phyloP scores from a whole-genome alignment of 2,888 invertebrate genomes.

The Tupiocoris notatus region DNA sequence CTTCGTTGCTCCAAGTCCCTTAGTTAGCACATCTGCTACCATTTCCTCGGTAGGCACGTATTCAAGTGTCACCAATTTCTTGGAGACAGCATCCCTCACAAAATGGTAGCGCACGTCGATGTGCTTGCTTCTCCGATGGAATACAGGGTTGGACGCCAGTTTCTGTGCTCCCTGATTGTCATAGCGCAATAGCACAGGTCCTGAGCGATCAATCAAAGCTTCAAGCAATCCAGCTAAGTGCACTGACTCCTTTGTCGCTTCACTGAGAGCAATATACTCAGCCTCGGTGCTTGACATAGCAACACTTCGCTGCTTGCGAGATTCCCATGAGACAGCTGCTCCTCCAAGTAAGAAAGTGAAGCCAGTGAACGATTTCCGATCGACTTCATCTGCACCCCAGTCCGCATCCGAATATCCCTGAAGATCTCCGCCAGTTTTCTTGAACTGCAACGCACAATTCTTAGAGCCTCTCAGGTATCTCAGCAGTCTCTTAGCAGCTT shows the following conservation, averaged over 20 bases:
- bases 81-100: slow-evolving; percentile 4
- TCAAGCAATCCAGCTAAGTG: slow-evolving; percentile 2
- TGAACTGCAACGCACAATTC: slow-evolving; percentile 6
- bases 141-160: slow-evolving; percentile 17
- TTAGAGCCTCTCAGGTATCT: slow-evolving; percentile 43
- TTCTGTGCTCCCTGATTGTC: slow-evolving; percentile 15
- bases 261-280: too few relatives aligned
- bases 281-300: background rate
- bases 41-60: background rate
- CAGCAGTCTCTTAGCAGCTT: slow-evolving; percentile 37
- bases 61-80: slow-evolving; percentile 36
- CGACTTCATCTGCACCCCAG: slow-evolving; percentile 47
- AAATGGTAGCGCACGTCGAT: slow-evolving; percentile 5
- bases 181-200: background rate
- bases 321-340: slow-evolving; percentile 16
- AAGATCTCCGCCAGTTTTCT: slow-evolving; percentile 23
- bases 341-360: slow-evolving; percentile 1
- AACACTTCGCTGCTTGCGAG: slow-evolving; percentile 13
- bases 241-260: slow-evolving; percentile 5
- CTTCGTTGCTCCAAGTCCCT: slow-evolving; percentile 14
- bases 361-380: slow-evolving; percentile 7
- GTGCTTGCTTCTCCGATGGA: slow-evolving; percentile 14
- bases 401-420: slow-evolving; percentile 49
- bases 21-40: slow-evolving; percentile 31
- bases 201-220: background rate